Evolutionary conservation across 2,113 vertebrate species (phyloP), one percentile per base, ranked within the genome.

Genomic region (Corythornis vintsioides): DNA sequence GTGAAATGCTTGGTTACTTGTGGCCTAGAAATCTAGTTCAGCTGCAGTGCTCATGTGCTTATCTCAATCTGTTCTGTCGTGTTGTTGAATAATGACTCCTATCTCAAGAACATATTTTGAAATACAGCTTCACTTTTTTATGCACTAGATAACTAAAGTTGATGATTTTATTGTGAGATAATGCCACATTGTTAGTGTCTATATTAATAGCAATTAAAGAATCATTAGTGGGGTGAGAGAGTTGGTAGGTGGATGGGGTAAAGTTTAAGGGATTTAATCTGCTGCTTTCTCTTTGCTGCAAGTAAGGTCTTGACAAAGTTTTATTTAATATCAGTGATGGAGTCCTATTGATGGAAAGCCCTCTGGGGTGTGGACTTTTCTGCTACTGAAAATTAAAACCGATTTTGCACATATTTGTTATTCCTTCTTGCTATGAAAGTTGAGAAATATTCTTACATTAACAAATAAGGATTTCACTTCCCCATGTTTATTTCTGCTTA

Each of bases 71-170:
- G 17, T 14, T 64, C 29, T 21, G 9, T 35, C 40, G 3, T 85
- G 48, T 5, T 79, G 48, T n/a, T 81, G 53, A 81, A 56, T 1
- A 90, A 25, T 14, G 57, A 89, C 53, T 90, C 24, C 31, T 86
- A 18, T 43, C 73, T 84, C n/a, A 56, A 72, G 84, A 93, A 84
- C 20, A 45, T 45, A 52, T 35, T 61, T 71, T 9, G 66, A 92
- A 94, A 84, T 15, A 69, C 15, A 82, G 25, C 93, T 89, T 93
- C 70, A 83, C 88, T 86, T 92, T 88, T 89, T 79, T 42, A 72
- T 47, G 63, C 14, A 45, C 33, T 18, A 79, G 45, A 35, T 79
- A 87, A 64, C 31, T 56, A 12, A 71, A 88, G 18, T 7, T 66
- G 33, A 21, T 61, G 25, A 3, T 48, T 73, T 73, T 86, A 35